These are phyloP conservation scores for Lamprologus tigripictilis DNA, from an alignment of 2,113 vertebrate species.

Conservation along the genomic window DNA sequence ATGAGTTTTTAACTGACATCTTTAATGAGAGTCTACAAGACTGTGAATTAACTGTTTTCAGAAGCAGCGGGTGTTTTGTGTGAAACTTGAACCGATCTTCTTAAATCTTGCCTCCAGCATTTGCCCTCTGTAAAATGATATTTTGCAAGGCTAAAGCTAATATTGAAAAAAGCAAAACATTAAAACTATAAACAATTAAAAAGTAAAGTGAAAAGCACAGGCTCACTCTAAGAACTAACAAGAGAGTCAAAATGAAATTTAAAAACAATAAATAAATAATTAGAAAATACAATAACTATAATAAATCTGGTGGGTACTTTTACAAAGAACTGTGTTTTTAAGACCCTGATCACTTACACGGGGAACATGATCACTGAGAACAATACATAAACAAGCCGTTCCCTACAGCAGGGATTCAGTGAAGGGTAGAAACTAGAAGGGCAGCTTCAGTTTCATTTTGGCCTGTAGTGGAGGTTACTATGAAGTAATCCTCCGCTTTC, in stretches of 20 bases:
- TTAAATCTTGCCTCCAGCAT: not conserved
- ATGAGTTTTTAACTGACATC: not conserved
- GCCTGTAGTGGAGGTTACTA: not conserved
- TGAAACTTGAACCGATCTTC: not conserved
- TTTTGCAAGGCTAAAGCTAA: not conserved
- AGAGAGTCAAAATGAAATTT: not conserved
- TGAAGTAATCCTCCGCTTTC: not conserved
- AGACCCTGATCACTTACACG: not conserved
- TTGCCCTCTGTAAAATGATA: not conserved
- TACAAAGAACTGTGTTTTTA: not conserved
- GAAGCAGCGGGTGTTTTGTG: accelerated
- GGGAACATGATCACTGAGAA: not conserved
- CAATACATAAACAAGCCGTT: not conserved
- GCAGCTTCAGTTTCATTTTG: not conserved
- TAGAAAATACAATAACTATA: not conserved
- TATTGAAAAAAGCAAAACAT: not conserved
- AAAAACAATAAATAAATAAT: not conserved
- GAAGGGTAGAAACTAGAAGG: not conserved
- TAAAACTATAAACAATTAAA: not conserved
- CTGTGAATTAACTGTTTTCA: not conserved
- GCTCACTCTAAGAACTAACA: not conserved
- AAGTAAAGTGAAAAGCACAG: not conserved
- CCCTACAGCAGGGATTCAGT: not conserved
- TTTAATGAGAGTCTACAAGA: not conserved
- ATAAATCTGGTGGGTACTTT: not conserved